A percentile compares a stretch with the other conserved stretches of the same genome.
Conservation (phyloP, 92 coral and sea anemone species). For the Micromussa lordhowensis region DNA sequence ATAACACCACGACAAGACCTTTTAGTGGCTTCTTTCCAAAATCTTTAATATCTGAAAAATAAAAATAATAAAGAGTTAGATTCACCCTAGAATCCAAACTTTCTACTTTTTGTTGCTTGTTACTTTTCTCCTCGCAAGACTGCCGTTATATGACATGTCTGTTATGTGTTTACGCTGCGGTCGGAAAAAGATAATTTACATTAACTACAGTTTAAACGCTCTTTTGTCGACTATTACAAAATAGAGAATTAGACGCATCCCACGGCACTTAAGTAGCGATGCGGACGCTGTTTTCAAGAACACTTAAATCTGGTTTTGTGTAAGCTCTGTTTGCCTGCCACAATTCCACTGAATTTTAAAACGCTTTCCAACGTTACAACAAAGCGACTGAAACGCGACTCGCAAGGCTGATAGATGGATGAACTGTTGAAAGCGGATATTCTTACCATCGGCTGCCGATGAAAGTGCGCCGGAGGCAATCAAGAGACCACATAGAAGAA, state of each 20-base stretch:
- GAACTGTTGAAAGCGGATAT: constrained; percentile 46
- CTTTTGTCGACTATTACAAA: constrained; percentile 63
- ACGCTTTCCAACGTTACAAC: not conserved
- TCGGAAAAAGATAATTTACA: constrained; percentile 54
- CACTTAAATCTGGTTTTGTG: not conserved
- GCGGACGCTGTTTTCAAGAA: not conserved
- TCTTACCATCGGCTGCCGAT: constrained; percentile 43
- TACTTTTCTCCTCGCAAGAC: not conserved
- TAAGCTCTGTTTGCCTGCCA: not conserved
- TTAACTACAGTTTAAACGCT: constrained; percentile 72
- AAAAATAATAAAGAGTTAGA: not conserved
- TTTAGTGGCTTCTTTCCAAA: constrained; percentile 12
- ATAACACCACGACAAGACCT: constrained; percentile 43
- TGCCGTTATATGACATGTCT: not conserved
- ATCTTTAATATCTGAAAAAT: constrained; percentile 29
- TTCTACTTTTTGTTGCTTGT: not conserved
- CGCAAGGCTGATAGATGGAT: not conserved
- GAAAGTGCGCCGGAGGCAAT: constrained; percentile 42
- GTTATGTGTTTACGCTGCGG: constrained; percentile 50
- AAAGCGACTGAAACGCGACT: not conserved
- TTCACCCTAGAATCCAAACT: not conserved
- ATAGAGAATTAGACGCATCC: constrained; percentile 15
- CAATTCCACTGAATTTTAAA: not conserved
- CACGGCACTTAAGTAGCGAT: constrained; percentile 5
- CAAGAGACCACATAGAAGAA: constrained; percentile 44